These are phyloP conservation scores for Theonella swinhoei DNA, from an alignment of 37 sponge, comb jelly and placozoan genomes.

Conservation along the genomic window DNA sequence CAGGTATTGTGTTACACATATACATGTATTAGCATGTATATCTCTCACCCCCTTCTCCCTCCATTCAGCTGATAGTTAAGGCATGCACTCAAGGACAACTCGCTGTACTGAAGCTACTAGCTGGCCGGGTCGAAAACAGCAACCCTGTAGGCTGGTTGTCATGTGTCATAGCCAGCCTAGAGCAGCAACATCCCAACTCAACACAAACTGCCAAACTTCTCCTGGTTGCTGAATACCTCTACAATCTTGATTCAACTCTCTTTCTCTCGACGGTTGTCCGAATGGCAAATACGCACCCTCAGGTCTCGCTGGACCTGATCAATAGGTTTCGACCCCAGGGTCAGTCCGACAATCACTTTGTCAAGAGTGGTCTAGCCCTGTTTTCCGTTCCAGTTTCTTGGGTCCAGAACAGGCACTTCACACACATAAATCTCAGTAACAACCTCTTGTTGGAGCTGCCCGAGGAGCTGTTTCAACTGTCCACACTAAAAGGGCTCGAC, in stretches of 20 bases:
- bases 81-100: slow-evolving; percentile 51
- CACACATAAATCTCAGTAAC: slow-evolving; percentile 47
- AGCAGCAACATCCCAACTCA: background rate
- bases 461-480: slow-evolving; percentile 38
- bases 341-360: slow-evolving; percentile 14
- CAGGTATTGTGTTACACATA: background rate
- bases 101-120: slow-evolving; percentile 48
- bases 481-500: slow-evolving; percentile 25
- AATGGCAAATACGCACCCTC: slow-evolving; percentile 12
- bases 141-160: slow-evolving; percentile 15
- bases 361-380: slow-evolving; percentile 23
- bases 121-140: slow-evolving; percentile 9
- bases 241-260: slow-evolving; percentile 29
- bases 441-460: slow-evolving; percentile 46
- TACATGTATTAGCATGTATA: background rate
- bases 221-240: slow-evolving; percentile 15
- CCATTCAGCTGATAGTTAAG: slow-evolving; percentile 22
- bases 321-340: slow-evolving; percentile 13
- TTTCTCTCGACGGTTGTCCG: slow-evolving; percentile 24
- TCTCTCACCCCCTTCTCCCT: background rate
- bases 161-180: slow-evolving; percentile 25
- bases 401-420: slow-evolving; percentile 24
- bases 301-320: slow-evolving; percentile 30
- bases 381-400: slow-evolving; percentile 13
- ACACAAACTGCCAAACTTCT: background rate